Conservation (phyloP, 1,140 invertebrate species). For the Ganaspis sp. region DNA sequence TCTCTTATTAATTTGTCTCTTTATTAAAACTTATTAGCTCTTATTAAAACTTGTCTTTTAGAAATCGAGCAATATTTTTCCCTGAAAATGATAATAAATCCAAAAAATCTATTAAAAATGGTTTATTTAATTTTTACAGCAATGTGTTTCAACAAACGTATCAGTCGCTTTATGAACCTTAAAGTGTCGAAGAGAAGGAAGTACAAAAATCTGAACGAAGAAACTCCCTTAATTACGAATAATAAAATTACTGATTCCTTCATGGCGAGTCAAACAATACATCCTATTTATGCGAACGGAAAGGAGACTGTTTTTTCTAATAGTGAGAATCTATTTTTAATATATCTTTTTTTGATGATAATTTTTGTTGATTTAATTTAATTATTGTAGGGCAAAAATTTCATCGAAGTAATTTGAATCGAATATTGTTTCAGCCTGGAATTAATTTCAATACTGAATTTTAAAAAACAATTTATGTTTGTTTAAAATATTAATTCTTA, state of each 20-base stretch:
- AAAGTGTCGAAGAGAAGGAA: constrained; percentile 53
- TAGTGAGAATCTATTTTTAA: constrained; percentile 31
- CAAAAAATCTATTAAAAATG: constrained; percentile 37
- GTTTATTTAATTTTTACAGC: constrained; percentile 60
- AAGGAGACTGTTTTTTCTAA: constrained; percentile 26
- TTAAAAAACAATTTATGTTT: too few species aligned
- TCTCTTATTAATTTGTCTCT: too few species aligned
- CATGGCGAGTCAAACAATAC: constrained; percentile 8
- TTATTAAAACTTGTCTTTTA: too few species aligned
- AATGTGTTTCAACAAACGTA: constrained; percentile 71
- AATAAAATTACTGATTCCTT: constrained; percentile 53
- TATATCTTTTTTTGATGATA: too few species aligned
- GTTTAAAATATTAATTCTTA: too few species aligned
- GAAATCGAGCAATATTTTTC: constrained; percentile 33
- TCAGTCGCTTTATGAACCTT: constrained; percentile 61
- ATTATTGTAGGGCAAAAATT: constrained; percentile 33
- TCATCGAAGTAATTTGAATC: too few species aligned
- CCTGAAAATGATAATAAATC: constrained; percentile 41
- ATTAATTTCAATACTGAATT: too few species aligned
- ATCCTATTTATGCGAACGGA: constrained; percentile 42
- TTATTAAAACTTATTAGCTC: too few species aligned
- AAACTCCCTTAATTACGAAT: constrained; percentile 64
- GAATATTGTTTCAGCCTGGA: too few species aligned
- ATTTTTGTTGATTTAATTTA: constrained; percentile 31
- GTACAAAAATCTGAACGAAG: constrained; percentile 67